These are phyloP conservation scores for Acromyrmex heyeri DNA, from an alignment of 1,140 invertebrate species.

Conservation along the genomic window DNA sequence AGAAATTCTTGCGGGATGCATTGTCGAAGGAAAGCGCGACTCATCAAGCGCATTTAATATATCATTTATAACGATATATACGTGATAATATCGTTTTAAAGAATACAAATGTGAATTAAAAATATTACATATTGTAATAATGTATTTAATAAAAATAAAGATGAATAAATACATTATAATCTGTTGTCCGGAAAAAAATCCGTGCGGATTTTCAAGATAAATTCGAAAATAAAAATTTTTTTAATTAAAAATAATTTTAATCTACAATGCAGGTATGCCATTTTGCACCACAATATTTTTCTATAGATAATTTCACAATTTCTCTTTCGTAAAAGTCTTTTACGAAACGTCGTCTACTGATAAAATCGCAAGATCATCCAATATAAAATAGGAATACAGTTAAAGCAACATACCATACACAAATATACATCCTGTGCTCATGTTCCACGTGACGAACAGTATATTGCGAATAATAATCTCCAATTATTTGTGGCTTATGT, in stretches of 20 bases:
- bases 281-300: too few relatives aligned
- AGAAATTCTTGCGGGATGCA: background rate
- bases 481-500: background rate
- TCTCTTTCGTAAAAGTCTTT: too few relatives aligned
- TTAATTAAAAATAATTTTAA: too few relatives aligned
- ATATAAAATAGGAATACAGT: background rate
- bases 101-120: background rate
- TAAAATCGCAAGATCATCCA: too few relatives aligned
- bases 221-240: too few relatives aligned
- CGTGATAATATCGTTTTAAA: background rate
- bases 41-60: too few relatives aligned
- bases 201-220: too few relatives aligned
- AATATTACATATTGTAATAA: background rate
- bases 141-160: background rate
- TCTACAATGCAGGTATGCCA: too few relatives aligned
- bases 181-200: too few relatives aligned
- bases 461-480: background rate
- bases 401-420: background rate
- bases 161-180: background rate
- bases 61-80: background rate
- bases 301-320: too few relatives aligned
- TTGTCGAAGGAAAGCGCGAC: background rate
- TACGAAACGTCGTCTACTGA: too few relatives aligned
- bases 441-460: background rate
- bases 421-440: background rate